Evolutionary conservation across 1,140 invertebrate genomes (phyloP).

Genomic region (Adelges cooleyi): DNA sequence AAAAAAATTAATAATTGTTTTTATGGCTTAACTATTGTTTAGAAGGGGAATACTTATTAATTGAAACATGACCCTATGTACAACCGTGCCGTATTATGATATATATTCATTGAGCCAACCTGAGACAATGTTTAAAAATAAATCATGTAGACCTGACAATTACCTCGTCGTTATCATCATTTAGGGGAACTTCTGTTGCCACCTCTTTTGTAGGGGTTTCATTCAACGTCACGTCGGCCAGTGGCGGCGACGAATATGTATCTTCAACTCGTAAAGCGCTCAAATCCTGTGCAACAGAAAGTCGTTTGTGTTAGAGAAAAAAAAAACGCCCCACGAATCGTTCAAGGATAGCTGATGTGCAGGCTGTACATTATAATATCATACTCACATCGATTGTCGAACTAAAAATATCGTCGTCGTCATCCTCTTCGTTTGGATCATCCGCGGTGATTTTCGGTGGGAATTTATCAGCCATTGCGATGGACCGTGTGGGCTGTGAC

Average conservation of each 20-base stretch:
- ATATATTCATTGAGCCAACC: too few relatives aligned
- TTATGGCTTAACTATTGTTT: too few relatives aligned
- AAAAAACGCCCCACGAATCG: neutral
- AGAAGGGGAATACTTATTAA: too few relatives aligned
- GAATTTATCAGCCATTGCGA: conserved; percentile 7
- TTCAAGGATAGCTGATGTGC: too few relatives aligned
- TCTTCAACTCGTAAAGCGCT: neutral
- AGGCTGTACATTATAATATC: neutral
- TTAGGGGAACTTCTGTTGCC: neutral
- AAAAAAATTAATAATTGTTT: too few relatives aligned
- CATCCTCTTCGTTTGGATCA: conserved; percentile 41
- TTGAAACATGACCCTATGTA: too few relatives aligned
- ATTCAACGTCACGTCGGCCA: neutral
- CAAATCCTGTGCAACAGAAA: neutral
- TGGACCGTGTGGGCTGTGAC: too few relatives aligned
- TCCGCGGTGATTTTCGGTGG: neutral
- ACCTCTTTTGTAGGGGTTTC: neutral
- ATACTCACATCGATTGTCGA: conserved; percentile 60
- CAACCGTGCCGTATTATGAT: too few relatives aligned
- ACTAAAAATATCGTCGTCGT: conserved; percentile 65
- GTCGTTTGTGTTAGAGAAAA: too few relatives aligned
- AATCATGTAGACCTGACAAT: neutral
- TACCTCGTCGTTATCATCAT: neutral
- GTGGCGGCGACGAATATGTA: neutral
- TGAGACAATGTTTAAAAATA: too few relatives aligned